Base-by-base conservation (phyloP, 2,797 vertebrate species). In the Smutsia temminckii region DNA sequence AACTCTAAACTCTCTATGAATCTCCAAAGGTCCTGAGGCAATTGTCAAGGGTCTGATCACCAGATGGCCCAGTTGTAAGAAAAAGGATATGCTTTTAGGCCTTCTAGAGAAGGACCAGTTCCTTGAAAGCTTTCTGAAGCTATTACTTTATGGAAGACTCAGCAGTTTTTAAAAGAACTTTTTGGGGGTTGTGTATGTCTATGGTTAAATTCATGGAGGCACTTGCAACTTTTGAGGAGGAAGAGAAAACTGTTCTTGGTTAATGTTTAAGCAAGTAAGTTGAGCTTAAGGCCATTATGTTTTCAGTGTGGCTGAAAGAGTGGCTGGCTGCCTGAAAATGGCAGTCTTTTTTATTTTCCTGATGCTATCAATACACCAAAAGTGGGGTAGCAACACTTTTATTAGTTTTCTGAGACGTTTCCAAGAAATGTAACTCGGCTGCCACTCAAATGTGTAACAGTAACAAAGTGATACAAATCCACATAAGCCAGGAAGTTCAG, bases 401-500 rank as follows among this genome's bases (percentile, higher is more conserved):
- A 97, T 80, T 74, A 16, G 21, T 89, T 78, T 61, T 85, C 9
- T 0, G 23, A 96, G 92, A 64, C 87, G 55, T 93, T 91, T 57
- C 68, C 5, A 1, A 84, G 40, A 95, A 96, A 78, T 68, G 66
- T 88, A 97, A 74, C 59, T 72, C 91, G 64, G 87, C 96, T 91
- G 34, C 86, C 72, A 87, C 77, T 37, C 83, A 93, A 90, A 86
- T 89, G 13, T 78, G 93, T 71, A 97, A 92, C 49, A 91, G 92
- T 42, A 96, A 89, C 64, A 92, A 93, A 92, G 64, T 95, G 95
- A 98, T 92, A 97, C 72, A 96, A 93, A 97, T 96, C 96, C 97
- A 97, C 91, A 89, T 23, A 96, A 97, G 95, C 94, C 97, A 98
- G 94, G 78, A 97, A 98, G 97, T 98, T 97, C 94, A 98, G 97